Base-by-base conservation (phyloP, 2,888 invertebrate species). In the Drosophila mimica region DNA sequence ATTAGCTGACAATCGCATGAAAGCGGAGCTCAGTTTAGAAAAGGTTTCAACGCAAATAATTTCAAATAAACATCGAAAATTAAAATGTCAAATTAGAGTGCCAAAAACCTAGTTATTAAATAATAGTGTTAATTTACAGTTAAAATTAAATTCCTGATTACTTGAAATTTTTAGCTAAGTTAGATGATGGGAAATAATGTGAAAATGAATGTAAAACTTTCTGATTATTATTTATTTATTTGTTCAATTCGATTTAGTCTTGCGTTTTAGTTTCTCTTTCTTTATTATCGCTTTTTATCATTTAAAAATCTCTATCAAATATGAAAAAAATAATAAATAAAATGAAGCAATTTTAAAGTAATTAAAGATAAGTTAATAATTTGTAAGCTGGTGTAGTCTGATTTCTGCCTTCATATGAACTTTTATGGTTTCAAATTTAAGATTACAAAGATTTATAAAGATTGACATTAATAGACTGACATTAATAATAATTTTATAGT, bases 1-100 rank as follows among this genome's bases (percentile, higher is more conserved):
- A 83, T 88, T 88, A 79, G 70, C 70, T 59, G 72, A 31, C 79
- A 81, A 69, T 70, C 36, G 7, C 28, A 8, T 28, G 13, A 34
- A 34, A 53, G 34, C 9, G 3, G 17, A 7, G 17, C 25, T 6
- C 34, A 25, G 25, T 13, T 64, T 31, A 25, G 33, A 6, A 30
- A 48, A n/a, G 13, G n/a, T 30, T 5, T 30, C 33, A 33, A n/a
- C n/a, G n/a, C n/a, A n/a, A n/a, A n/a, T n/a, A n/a, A n/a, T n/a
- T n/a, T n/a, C 43, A 46, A 46, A 46, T 15, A 46, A 46, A 20
- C 15, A 20, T 20, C 15, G 15, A 2, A 46, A 13, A 20, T 15
- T 25, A 7, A 7, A 13, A 20, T 4, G 20, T 15, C 13, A 46
- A 40, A 9, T 25, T 25, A 25, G 25, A 25, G 25, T 25, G 25